A percentile compares a stretch with the other conserved stretches of the same genome.
phyloP scores from a whole-genome alignment of 2,888 invertebrate species.

The Thecophora atra region DNA sequence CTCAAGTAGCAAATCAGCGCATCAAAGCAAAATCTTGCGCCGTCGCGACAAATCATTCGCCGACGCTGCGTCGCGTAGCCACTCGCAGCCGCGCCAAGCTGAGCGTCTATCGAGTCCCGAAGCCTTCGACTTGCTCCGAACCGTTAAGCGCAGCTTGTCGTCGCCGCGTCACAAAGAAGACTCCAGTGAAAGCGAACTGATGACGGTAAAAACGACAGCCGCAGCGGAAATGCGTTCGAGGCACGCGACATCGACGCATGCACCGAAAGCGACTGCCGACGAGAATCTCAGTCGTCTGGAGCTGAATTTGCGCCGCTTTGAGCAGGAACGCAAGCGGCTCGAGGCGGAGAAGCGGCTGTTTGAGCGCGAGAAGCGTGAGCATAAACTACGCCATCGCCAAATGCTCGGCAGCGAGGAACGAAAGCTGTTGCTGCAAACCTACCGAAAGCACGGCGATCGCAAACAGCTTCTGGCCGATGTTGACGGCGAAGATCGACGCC shows the following conservation, averaged over 20 bases:
- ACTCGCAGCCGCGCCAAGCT: constrained; percentile 61
- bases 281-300: constrained; percentile 59
- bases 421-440: constrained; percentile 58
- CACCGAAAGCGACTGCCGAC: constrained; percentile 41
- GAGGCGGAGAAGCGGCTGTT: constrained; percentile 66
- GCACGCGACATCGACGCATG: constrained; percentile 10
- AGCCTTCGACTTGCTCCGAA: constrained; percentile 56
- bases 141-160: constrained; percentile 61
- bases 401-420: constrained; percentile 62
- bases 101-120: constrained; percentile 58
- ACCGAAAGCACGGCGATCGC: constrained; percentile 60
- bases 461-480: constrained; percentile 57
- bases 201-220: background rate
- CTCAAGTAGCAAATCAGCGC: constrained; percentile 56
- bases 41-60: constrained; percentile 61
- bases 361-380: constrained; percentile 70
- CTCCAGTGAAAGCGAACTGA: constrained; percentile 58
- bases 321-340: constrained; percentile 63
- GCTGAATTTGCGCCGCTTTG: constrained; percentile 62
- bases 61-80: constrained; percentile 64
- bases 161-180: constrained; percentile 63
- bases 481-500: constrained; percentile 59
- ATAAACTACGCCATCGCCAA: constrained; percentile 60
- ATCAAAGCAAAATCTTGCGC: constrained; percentile 64
- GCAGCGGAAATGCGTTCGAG: background rate